Evolutionary conservation across 1,140 invertebrate genomes (phyloP).

Genomic region (Holotrichia oblita): DNA sequence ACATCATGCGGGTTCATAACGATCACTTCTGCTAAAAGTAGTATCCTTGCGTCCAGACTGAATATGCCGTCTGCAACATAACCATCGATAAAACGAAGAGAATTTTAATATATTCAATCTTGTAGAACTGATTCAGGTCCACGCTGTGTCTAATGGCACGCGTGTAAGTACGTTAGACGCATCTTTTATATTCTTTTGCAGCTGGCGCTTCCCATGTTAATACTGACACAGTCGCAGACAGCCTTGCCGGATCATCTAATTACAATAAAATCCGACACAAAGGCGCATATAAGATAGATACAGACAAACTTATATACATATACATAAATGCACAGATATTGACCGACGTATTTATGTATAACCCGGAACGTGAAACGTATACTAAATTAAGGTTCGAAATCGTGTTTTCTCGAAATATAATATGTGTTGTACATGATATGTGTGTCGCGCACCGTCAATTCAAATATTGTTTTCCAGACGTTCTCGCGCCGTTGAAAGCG

Average conservation of each 20-base stretch:
- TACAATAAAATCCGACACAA: constrained; percentile 34
- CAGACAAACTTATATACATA: neutral
- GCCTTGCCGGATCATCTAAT: constrained; percentile 33
- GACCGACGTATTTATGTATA: neutral
- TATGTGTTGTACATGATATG: neutral
- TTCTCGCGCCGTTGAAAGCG: constrained; percentile 14
- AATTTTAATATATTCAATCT: constrained; percentile 1
- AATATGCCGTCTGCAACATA: constrained; percentile 15
- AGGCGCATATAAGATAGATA: neutral
- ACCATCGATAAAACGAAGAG: constrained; percentile 18
- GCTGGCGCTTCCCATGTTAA: constrained; percentile 38
- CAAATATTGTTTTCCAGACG: constrained; percentile 28
- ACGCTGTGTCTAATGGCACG: constrained; percentile 31
- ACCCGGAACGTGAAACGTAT: neutral
- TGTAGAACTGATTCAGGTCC: constrained; percentile 5
- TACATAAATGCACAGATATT: neutral
- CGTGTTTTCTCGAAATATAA: constrained; percentile 15
- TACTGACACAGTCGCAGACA: constrained; percentile 29
- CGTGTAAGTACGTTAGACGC: constrained; percentile 37
- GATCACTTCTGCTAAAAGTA: constrained; percentile 3
- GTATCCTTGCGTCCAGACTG: neutral
- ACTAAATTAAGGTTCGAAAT: constrained; percentile 11
- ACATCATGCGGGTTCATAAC: neutral
- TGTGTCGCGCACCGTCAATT: constrained; percentile 21
- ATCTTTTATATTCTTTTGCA: constrained; percentile 39